Evolutionary conservation across 2,113 vertebrate species (phyloP).

Genomic region (Hippocampus barbouri): DNA sequence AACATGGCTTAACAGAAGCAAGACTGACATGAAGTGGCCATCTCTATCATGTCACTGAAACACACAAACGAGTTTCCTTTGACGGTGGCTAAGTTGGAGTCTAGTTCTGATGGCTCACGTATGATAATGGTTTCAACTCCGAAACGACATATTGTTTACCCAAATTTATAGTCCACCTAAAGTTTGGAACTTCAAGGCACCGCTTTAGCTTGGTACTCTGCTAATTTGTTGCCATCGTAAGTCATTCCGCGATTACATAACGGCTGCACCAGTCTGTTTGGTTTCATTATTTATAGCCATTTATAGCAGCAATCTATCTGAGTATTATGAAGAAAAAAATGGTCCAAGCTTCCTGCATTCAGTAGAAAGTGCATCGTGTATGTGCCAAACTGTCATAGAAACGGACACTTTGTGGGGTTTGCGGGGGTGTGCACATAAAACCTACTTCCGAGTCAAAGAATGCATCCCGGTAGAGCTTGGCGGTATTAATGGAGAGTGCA

Average conservation of each 20-base stretch:
- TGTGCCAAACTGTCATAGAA: constrained; percentile 42
- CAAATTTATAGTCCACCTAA: not conserved
- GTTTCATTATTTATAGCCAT: constrained; percentile 63
- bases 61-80: too few relatives aligned
- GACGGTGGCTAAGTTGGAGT: too few relatives aligned
- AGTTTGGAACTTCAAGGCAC: not conserved
- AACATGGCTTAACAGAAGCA: too few relatives aligned
- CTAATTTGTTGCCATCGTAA: constrained; percentile 55
- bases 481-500: constrained; percentile 38
- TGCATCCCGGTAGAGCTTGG: constrained; percentile 35
- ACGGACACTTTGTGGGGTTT: constrained; percentile 45
- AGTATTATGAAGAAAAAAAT: constrained; percentile 44
- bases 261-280: constrained; percentile 40
- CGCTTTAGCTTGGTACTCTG: constrained; percentile 30
- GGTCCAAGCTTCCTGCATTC: constrained; percentile 41
- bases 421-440: constrained; percentile 17
- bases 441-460: constrained; percentile 47
- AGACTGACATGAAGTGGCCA: too few relatives aligned
- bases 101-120: too few relatives aligned
- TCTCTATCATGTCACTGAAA: too few relatives aligned
- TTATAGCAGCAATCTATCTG: constrained; percentile 49
- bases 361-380: constrained; percentile 42
- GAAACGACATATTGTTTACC: not conserved
- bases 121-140: too few relatives aligned
- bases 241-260: constrained; percentile 55